Evolutionary conservation across 2,113 vertebrate species (phyloP).

Genomic region (Nycticorax nycticorax): DNA sequence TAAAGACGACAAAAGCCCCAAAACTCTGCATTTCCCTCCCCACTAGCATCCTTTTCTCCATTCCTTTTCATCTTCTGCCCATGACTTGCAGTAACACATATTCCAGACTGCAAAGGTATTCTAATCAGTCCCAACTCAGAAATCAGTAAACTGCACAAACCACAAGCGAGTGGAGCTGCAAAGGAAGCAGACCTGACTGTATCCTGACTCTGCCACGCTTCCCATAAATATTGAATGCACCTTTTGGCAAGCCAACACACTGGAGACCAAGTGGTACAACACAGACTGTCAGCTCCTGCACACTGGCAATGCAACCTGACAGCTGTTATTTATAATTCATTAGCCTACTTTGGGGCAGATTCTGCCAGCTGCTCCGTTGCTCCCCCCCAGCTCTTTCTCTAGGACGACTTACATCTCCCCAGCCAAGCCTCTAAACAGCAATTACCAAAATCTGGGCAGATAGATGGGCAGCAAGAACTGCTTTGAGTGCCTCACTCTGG

Average conservation of each 20-base stretch:
- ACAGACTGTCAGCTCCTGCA: constrained; percentile 9
- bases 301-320: constrained; percentile 31
- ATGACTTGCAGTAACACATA: not conserved
- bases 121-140: not conserved
- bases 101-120: not conserved
- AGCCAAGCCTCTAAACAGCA: constrained; percentile 9
- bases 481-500: not conserved
- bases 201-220: not conserved
- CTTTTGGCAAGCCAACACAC: not conserved
- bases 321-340: constrained; percentile 74
- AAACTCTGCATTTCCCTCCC: not conserved
- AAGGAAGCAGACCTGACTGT: not conserved
- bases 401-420: not conserved
- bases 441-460: not conserved
- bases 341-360: constrained; percentile 40
- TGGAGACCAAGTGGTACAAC: not conserved
- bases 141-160: not conserved
- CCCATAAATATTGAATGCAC: constrained; percentile 64
- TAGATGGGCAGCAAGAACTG: not conserved
- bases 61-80: not conserved
- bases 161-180: not conserved
- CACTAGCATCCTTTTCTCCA: not conserved
- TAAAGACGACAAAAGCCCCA: not conserved
- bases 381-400: not conserved
- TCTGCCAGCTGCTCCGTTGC: constrained; percentile 58